These are phyloP conservation scores for Spea bombifrons DNA, from an alignment of 2,113 vertebrate genomes.

Conservation along the genomic window DNA sequence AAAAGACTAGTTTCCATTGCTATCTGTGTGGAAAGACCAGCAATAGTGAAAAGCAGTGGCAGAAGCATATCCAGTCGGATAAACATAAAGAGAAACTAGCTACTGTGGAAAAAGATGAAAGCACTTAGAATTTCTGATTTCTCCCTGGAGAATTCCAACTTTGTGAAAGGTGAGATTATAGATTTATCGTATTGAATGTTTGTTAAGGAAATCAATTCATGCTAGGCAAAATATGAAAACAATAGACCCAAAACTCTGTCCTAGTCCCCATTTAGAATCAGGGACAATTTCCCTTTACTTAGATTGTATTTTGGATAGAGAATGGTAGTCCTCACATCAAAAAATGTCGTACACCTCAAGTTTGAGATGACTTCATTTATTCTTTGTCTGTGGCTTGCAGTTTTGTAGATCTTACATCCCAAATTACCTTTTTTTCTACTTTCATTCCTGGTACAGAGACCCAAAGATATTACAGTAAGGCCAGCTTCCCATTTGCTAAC, in stretches of 20 bases:
- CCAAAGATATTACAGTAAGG: constrained; percentile 77
- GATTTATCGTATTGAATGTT: background rate
- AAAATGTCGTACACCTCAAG: no score
- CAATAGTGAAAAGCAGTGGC: constrained; percentile 95
- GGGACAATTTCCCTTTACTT: no score
- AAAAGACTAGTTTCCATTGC: constrained; percentile 84
- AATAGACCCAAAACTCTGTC: no score
- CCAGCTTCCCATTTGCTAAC: constrained; percentile 86
- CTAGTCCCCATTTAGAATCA: no score
- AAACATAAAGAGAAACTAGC: constrained; percentile 95
- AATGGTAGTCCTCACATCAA: no score
- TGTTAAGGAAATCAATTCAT: no score
- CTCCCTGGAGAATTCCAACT: constrained; percentile 78
- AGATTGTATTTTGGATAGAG: no score
- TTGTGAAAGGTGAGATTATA: constrained; percentile 71
- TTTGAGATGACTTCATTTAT: no score
- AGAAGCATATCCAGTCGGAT: constrained; percentile 88
- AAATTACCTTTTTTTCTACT: background rate
- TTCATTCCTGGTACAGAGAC: constrained; percentile 66
- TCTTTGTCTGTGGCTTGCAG: no score
- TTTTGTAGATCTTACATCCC: no score
- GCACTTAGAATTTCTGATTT: constrained; percentile 86
- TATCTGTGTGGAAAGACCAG: constrained; percentile 90
- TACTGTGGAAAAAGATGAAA: constrained; percentile 84
- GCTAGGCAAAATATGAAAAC: no score